Evolutionary conservation across 2,113 vertebrate species (phyloP).

Genomic region (Paramisgurnus dabryanus): DNA sequence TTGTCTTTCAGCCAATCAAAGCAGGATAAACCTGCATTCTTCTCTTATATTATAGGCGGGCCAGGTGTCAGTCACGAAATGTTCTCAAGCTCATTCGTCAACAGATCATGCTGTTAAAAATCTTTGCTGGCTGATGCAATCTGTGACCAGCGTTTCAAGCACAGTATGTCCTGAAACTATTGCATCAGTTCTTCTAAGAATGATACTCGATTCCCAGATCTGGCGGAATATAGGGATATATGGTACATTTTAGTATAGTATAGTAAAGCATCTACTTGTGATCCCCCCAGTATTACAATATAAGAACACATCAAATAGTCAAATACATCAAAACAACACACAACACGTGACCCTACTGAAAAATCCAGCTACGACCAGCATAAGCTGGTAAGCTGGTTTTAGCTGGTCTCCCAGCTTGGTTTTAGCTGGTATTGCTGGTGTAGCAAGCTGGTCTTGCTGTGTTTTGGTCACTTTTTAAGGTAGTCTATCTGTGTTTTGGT

Average conservation of each 20-base stretch:
- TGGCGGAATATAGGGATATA: not conserved
- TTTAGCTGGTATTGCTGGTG: no score
- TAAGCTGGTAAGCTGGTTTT: no score
- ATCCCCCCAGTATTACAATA: no score
- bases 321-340: not conserved
- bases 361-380: no score
- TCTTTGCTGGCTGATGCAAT: conserved; percentile 74
- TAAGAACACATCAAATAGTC: not conserved
- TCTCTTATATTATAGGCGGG: conserved; percentile 48
- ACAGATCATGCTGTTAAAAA: conserved; percentile 34
- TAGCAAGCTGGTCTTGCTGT: no score
- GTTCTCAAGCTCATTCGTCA: conserved; percentile 47
- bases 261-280: no score
- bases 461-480: no score
- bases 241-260: not conserved
- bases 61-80: accelerated
- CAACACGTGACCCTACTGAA: no score
- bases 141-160: conserved; percentile 60
- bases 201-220: not conserved
- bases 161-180: conserved; percentile 47
- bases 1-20: conserved; percentile 50
- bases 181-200: conserved; percentile 66
- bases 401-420: no score
- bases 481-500: no score
- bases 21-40: not conserved